Base-by-base conservation (phyloP, 2,797 vertebrate genomes). In the Botia almorhae region DNA sequence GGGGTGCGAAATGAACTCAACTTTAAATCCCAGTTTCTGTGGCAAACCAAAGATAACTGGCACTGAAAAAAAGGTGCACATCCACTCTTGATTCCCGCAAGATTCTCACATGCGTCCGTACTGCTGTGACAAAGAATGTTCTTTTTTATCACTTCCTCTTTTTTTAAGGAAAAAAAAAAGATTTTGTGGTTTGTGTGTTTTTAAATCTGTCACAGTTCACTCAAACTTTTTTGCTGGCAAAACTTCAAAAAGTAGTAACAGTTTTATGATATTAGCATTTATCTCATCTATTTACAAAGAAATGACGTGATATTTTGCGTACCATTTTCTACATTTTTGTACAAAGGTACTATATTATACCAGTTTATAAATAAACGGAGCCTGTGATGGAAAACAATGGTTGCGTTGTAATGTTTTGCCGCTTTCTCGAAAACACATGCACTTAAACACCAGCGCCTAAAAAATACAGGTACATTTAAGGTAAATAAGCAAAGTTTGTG, bases 251-350 rank as follows among this genome's bases (percentile, higher is more conserved):
- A 89, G 91, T 92, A 93, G 92, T 88, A 91, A 91, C 87, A 85
- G 85, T 91, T 87, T 89, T 92, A 91, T 91, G 85, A 89, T 89
- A 91, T 89, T 91, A 93, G 92, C 90, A 88, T 92, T 92, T 93
- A 93, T 92, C 94, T 90, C 83, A 79, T 70, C 83, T 91, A 90
- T 84, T 64, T 92, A 94, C 93, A 93, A 63, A 86, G 80, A 89
- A 87, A 92, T 81, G 90, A 92, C 92, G 92, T 94, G 92, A 93
- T 94, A 92, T 94, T 87, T 95, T 94, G 89, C 91, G 91, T 94
- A 94, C 88, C 90, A 90, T 95, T 94, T 94, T 94, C 90, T 94
- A 94, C 92, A 92, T 94, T 94, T 95, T 95, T 94, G 92, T 95
- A 94, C 91, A 94, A 94, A 94, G 93, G 91, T 94, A 92, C 90